Conservation (phyloP, 2,888 invertebrate genomes). For the Noctua janthina region DNA sequence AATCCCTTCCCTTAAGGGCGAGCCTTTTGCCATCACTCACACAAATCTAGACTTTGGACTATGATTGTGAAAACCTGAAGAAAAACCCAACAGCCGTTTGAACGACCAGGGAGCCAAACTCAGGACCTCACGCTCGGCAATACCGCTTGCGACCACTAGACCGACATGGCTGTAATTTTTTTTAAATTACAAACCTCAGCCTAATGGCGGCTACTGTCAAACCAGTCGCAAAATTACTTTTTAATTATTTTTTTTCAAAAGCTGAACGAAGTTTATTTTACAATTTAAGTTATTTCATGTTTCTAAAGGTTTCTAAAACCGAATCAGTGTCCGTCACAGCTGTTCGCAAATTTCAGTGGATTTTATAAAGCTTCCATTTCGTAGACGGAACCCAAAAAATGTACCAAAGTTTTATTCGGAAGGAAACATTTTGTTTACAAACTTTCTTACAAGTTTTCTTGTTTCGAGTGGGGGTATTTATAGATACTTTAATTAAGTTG, state of each 20-base stretch:
- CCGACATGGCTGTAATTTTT: not conserved
- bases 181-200: not conserved
- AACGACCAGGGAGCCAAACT: not conserved
- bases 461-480: not conserved
- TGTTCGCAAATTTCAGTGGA: conserved; percentile 12
- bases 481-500: not conserved
- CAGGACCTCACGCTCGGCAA: not conserved
- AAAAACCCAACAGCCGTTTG: no score
- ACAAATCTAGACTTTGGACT: no score
- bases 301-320: not conserved
- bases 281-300: not conserved
- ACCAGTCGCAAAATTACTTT: not conserved
- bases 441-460: conserved; percentile 33
- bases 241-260: not conserved
- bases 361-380: conserved; percentile 9
- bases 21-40: no score
- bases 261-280: not conserved
- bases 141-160: not conserved
- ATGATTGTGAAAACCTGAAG: no score
- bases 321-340: conserved; percentile 19
- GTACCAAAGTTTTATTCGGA: not conserved
- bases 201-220: not conserved
- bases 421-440: conserved; percentile 4
- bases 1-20: no score
- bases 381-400: conserved; percentile 1